These are phyloP conservation scores for Drosophila pruinosa DNA, from an alignment of 1,140 invertebrate genomes.

Conservation along the genomic window DNA sequence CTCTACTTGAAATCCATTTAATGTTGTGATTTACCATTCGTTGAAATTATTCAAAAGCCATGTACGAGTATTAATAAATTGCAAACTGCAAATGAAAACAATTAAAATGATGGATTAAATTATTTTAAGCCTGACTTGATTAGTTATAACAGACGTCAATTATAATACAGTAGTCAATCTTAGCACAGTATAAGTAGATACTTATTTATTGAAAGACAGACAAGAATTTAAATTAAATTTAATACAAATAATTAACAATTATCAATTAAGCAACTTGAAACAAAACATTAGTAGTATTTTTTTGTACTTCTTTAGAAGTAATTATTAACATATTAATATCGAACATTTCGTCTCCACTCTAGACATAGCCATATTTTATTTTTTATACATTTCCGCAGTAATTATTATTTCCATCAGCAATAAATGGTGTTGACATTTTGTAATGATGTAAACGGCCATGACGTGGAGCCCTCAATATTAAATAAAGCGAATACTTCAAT, in stretches of 20 bases:
- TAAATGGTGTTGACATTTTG: conserved; percentile 22
- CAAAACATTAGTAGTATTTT: too few relatives aligned
- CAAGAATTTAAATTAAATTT: too few relatives aligned
- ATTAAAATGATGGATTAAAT: not conserved
- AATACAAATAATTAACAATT: too few relatives aligned
- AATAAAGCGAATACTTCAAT: conserved; percentile 31
- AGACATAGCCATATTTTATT: too few relatives aligned
- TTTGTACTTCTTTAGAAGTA: too few relatives aligned
- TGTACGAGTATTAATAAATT: not conserved
- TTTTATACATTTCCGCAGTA: not conserved
- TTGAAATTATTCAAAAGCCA: not conserved
- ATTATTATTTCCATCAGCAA: conserved; percentile 4
- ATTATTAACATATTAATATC: not conserved
- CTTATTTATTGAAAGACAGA: too few relatives aligned
- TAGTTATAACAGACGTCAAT: too few relatives aligned
- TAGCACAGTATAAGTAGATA: too few relatives aligned
- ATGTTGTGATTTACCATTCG: not conserved
- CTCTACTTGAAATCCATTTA: not conserved
- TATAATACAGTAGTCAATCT: too few relatives aligned
- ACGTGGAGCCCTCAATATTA: conserved; percentile 34
- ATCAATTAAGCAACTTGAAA: too few relatives aligned
- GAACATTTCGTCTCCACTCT: not conserved
- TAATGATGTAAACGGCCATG: conserved; percentile 13
- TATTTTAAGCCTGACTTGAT: not conserved
- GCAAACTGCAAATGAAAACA: not conserved